phyloP scores from a whole-genome alignment of 2,797 vertebrate species.

The Danio kyathit region DNA sequence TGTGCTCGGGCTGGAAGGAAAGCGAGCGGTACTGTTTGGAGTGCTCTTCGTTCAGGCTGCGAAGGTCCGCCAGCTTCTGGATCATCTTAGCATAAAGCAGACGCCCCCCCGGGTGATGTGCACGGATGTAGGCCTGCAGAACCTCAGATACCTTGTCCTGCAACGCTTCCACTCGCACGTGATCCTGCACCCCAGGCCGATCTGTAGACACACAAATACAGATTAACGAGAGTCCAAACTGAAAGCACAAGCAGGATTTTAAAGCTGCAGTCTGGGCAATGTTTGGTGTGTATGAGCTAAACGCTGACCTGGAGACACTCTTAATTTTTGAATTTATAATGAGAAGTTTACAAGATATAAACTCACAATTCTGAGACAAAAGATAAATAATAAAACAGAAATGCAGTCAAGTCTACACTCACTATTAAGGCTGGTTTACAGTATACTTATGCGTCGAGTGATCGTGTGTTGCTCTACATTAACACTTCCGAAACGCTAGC shows the following conservation, averaged over 20 bases:
- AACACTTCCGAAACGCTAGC: no score
- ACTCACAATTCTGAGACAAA: no score
- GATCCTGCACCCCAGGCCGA: constrained; percentile 92
- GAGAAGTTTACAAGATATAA: no score
- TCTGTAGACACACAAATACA: constrained; percentile 73
- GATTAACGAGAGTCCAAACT: constrained; percentile 1
- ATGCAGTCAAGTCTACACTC: no score
- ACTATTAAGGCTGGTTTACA: no score
- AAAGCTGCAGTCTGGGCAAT: neutral
- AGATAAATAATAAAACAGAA: no score
- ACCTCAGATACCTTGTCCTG: constrained; percentile 91
- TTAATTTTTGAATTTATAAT: no score
- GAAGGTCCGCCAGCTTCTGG: constrained; percentile 95
- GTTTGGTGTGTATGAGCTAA: neutral
- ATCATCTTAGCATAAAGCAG: constrained; percentile 98
- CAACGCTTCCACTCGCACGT: constrained; percentile 86
- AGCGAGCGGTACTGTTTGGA: constrained; percentile 95
- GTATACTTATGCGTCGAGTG: no score
- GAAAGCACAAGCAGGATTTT: neutral
- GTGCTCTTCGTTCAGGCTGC: constrained; percentile 96
- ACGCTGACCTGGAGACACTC: neutral
- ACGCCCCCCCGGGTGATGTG: constrained; percentile 88
- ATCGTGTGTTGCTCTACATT: no score
- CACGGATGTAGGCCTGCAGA: constrained; percentile 87
- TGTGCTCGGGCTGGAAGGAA: constrained; percentile 88